Evolutionary conservation across 2,888 invertebrate species (phyloP).

Genomic region (Pachymerium ferrugineum): DNA sequence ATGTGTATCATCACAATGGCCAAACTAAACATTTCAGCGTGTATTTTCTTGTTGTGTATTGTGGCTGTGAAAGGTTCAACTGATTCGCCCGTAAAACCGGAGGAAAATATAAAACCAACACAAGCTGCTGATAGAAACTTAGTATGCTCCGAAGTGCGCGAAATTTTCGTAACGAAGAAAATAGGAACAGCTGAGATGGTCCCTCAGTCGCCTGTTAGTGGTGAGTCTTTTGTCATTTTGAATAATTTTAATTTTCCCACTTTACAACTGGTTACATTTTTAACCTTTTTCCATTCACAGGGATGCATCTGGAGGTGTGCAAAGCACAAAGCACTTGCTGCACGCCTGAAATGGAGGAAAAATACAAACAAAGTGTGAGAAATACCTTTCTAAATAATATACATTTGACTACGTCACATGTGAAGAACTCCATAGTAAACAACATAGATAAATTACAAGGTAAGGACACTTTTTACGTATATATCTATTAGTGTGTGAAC

Average conservation of each 20-base stretch:
- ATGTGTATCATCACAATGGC: neutral
- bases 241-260: too few relatives aligned
- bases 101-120: slow-evolving; percentile 2
- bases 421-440: slow-evolving; percentile 67
- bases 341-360: slow-evolving; percentile 59
- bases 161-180: slow-evolving; percentile 23
- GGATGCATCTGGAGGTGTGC: slow-evolving; percentile 46
- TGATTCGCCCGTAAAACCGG: neutral
- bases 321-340: slow-evolving; percentile 56
- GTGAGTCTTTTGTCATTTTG: slow-evolving; percentile 11
- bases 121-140: slow-evolving; percentile 7
- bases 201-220: slow-evolving; percentile 1
- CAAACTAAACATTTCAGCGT: neutral
- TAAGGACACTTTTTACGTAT: too few relatives aligned
- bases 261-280: neutral
- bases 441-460: slow-evolving; percentile 70
- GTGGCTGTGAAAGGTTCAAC: neutral
- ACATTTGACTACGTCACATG: slow-evolving; percentile 64
- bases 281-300: slow-evolving; percentile 35
- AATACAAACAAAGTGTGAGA: slow-evolving; percentile 57
- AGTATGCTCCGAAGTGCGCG: slow-evolving; percentile 14
- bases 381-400: slow-evolving; percentile 63
- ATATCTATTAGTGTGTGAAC: too few relatives aligned
- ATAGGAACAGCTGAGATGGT: slow-evolving; percentile 29
- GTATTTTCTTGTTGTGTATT: neutral